Base-by-base conservation (phyloP, 2,113 vertebrate species). In the Heterocephalus glaber region DNA sequence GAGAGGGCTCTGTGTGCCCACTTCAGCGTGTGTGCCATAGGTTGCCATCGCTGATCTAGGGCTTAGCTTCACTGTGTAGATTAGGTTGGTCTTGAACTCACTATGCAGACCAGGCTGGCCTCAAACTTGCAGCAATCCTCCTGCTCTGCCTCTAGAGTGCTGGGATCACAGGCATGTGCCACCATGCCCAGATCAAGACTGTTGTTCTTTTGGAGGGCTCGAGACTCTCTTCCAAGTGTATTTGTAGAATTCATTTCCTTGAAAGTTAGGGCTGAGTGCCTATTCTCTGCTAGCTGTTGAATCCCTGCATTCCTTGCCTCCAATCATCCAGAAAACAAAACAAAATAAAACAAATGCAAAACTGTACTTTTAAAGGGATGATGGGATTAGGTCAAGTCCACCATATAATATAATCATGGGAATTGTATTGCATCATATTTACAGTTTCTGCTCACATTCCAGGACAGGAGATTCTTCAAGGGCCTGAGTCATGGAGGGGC, bases 171-270 rank as follows among this genome's bases (percentile, higher is more conserved):
- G n/a, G 35, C 8, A 3, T 72, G n/a, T 7, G 8, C 68, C 68
- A 11, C n/a, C 20, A 72, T 4, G 7, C 22, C 9, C n/a, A n/a
- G n/a, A 38, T 49, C 5, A 47, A 30, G 6, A 17, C 16, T 86
- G 13, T 16, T 11, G 6, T 33, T 60, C 35, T 86, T 7, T 11
- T 26, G 20, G 41, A 60, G 66, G 13, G 10, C n/a, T 65, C 44
- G 14, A 7, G 54, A 41, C 14, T 60, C 14, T 93, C 49, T 87
- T 93, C 10, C 26, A 20, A 38, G 20, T 35, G 68, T 60, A 24
- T 52, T 72, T 47, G 28, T 35, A 44, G 52, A 90, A 77, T 96
- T 79, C 0, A 81, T 81, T 92, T 81, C 28, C 30, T 80, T 72
- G 17, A 2, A 13, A 44, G 28, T 47, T 44, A 80, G 20, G 38